Conservation (phyloP, 2,113 vertebrate genomes). For the Apteryx mantelli region DNA sequence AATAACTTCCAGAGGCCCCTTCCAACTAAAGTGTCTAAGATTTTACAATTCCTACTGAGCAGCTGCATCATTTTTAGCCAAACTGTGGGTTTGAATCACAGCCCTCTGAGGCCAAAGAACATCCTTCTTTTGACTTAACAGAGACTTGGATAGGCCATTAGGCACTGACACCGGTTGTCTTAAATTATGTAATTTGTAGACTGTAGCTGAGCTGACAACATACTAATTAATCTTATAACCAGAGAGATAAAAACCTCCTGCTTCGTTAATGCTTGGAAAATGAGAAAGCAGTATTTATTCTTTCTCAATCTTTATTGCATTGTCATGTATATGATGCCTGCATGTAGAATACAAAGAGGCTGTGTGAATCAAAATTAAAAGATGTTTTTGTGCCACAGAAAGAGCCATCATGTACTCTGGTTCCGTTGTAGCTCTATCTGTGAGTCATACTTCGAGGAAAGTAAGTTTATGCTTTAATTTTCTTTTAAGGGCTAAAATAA, state of each 20-base stretch:
- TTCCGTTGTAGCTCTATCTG: neutral
- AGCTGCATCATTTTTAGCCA: neutral
- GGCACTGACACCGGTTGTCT: neutral
- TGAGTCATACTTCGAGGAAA: neutral
- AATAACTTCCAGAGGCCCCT: neutral
- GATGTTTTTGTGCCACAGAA: neutral
- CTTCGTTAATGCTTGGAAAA: neutral
- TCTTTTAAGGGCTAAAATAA: neutral
- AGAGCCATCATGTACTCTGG: neutral
- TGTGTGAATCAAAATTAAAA: neutral
- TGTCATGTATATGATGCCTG: neutral
- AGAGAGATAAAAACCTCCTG: slow-evolving; percentile 16
- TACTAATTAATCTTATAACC: slow-evolving; percentile 27
- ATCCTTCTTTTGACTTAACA: neutral
- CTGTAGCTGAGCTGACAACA: slow-evolving; percentile 15
- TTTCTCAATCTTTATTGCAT: neutral
- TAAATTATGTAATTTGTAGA: slow-evolving; percentile 30
- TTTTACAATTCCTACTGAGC: neutral
- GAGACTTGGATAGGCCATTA: neutral
- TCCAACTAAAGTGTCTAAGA: neutral
- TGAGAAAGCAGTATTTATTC: neutral
- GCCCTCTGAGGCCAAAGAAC: neutral
- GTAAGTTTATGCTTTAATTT: neutral
- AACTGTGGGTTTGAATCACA: neutral
- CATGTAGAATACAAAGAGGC: neutral